Conservation (phyloP, 2,797 vertebrate genomes). For the Sciurus carolinensis region DNA sequence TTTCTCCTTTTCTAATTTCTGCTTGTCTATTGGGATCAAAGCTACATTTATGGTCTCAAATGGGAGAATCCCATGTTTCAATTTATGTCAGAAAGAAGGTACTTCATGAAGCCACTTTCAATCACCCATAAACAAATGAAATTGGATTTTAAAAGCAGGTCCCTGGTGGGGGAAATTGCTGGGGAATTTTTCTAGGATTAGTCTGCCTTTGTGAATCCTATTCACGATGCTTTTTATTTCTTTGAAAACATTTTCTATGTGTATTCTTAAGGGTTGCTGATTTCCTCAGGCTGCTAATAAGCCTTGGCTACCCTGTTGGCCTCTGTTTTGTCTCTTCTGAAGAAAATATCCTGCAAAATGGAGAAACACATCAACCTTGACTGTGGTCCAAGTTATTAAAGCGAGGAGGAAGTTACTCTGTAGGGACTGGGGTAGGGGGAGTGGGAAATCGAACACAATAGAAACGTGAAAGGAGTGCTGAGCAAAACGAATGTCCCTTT, state of each 20-base stretch:
- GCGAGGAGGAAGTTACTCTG: conserved; percentile 91
- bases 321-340: conserved; percentile 92
- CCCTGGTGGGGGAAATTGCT: background rate
- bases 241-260: conserved; percentile 29
- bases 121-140: background rate
- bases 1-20: background rate
- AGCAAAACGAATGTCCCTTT: conserved; percentile 88
- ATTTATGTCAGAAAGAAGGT: background rate
- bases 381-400: conserved; percentile 89
- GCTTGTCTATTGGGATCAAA: background rate
- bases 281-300: conserved; percentile 83
- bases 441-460: conserved; percentile 89
- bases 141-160: background rate
- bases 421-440: conserved; percentile 85
- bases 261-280: conserved; percentile 56
- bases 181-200: background rate
- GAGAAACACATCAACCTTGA: conserved; percentile 91
- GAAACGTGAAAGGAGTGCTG: conserved; percentile 87
- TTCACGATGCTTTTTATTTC: conserved; percentile 27
- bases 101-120: background rate
- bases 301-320: conserved; percentile 84
- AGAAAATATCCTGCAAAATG: conserved; percentile 91
- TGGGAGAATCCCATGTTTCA: conserved; percentile 7
- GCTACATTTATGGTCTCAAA: conserved; percentile 11
- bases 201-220: background rate